phyloP scores from a whole-genome alignment of 92 coral and sea anemone genomes.

The Epizoanthus stellaris region DNA sequence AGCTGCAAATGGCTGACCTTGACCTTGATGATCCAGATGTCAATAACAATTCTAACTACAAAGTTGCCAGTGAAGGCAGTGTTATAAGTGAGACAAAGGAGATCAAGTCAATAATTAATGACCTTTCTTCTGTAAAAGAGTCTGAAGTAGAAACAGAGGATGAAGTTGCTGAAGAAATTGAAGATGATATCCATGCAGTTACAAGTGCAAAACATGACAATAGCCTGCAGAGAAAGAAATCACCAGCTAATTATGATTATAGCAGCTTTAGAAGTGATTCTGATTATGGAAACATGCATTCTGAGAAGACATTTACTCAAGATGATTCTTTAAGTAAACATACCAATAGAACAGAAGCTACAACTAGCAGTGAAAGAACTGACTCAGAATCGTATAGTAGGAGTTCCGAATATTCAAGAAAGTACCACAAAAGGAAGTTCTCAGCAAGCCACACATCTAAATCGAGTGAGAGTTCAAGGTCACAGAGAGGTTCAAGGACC shows the following conservation, averaged over 20 bases:
- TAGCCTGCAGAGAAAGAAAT: conserved; percentile 2
- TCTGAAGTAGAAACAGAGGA: conserved; percentile 85
- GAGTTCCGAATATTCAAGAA: conserved; percentile 53
- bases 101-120: conserved; percentile 68
- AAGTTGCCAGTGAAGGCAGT: conserved; percentile 40
- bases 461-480: conserved; percentile 46
- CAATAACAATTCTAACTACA: conserved; percentile 53
- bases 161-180: conserved; percentile 89
- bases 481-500: conserved; percentile 55
- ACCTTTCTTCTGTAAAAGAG: conserved; percentile 53
- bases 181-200: conserved; percentile 62
- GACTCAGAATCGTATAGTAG: conserved; percentile 44
- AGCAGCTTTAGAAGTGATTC: conserved; percentile 30
- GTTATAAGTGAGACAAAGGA: conserved; percentile 65
- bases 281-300: conserved; percentile 47
- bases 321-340: not conserved
- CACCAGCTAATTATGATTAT: conserved; percentile 25
- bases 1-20: conserved; percentile 80
- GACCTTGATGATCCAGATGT: conserved; percentile 69
- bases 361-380: conserved; percentile 42
- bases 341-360: not conserved
- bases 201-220: conserved; percentile 10
- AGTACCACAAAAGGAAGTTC: conserved; percentile 18
- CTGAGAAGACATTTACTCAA: conserved; percentile 18
- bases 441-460: conserved; percentile 39